Evolutionary conservation across 2,888 invertebrate species (phyloP).

Genomic region (Pollenia griseotomentosa): DNA sequence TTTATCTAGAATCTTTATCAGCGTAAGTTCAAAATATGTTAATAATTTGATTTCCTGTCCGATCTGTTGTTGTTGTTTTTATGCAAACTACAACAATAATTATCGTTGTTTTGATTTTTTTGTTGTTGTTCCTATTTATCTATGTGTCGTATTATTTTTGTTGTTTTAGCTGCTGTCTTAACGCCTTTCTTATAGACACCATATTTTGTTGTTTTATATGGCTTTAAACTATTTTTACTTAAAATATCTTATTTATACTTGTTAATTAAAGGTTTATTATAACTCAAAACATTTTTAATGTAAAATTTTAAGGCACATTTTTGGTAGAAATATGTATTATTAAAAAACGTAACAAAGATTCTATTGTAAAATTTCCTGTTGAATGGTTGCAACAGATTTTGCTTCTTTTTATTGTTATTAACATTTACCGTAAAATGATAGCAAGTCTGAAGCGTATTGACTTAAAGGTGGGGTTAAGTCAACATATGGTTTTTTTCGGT

Average conservation of each 20-base stretch:
- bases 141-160: slow-evolving; percentile 37
- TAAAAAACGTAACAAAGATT: slow-evolving; percentile 47
- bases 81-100: slow-evolving; percentile 23
- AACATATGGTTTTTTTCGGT: too few relatives aligned
- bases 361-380: slow-evolving; percentile 15
- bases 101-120: slow-evolving; percentile 50
- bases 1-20: slow-evolving; percentile 45
- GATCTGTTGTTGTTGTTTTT: slow-evolving; percentile 25
- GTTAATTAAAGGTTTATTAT: background rate
- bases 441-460: background rate
- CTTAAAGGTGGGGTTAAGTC: too few relatives aligned
- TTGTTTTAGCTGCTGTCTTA: slow-evolving; percentile 31
- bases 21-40: slow-evolving; percentile 50
- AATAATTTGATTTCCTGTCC: slow-evolving; percentile 66
- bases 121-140: slow-evolving; percentile 32
- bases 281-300: slow-evolving; percentile 13
- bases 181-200: slow-evolving; percentile 46
- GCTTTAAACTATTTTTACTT: slow-evolving; percentile 3
- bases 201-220: slow-evolving; percentile 45
- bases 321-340: slow-evolving; percentile 18
- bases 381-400: slow-evolving; percentile 27
- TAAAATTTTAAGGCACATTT: slow-evolving; percentile 60
- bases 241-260: background rate
- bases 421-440: slow-evolving; percentile 4
- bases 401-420: background rate